Percentiles rank a stretch among this genome's conserved stretches.
Evolutionary conservation across 2,797 vertebrate genomes (phyloP).

Genomic region (Heterohyrax brucei): DNA sequence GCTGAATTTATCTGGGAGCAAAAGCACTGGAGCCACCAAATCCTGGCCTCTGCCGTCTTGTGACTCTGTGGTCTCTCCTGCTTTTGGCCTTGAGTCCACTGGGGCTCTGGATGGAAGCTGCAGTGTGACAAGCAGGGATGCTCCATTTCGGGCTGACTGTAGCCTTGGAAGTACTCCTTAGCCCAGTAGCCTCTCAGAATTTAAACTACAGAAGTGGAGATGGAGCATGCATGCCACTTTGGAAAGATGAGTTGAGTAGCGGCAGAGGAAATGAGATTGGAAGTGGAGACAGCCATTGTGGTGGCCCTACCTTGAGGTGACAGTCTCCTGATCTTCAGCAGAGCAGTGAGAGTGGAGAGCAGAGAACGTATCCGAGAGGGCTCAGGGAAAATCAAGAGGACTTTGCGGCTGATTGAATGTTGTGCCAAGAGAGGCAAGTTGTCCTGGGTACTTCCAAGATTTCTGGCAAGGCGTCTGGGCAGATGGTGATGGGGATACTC

Average conservation of each 20-base stretch:
- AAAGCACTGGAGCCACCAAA: rapidly evolving
- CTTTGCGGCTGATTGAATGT: too few species aligned
- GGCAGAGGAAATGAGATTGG: not conserved
- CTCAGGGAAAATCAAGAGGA: rapidly evolving
- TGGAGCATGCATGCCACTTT: rapidly evolving
- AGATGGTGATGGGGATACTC: not conserved
- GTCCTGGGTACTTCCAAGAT: not conserved
- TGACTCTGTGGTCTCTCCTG: not conserved
- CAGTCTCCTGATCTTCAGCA: not conserved
- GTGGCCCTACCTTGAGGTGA: not conserved
- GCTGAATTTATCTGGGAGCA: not conserved
- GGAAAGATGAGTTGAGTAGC: not conserved
- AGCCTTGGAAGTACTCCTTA: rapidly evolving
- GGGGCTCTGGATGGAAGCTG: not conserved
- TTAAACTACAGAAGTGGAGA: not conserved
- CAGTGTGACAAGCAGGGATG: not conserved
- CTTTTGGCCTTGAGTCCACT: too few species aligned
- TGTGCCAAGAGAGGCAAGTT: not conserved
- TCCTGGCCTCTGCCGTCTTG: not conserved
- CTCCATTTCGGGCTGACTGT: not conserved
- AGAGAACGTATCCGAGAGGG: not conserved
- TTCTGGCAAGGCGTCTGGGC: not conserved
- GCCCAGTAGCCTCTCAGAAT: not conserved
- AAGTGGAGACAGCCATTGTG: not conserved
- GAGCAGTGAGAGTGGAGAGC: not conserved